A percentile compares a stretch with the other conserved stretches of the same genome.
phyloP scores from a whole-genome alignment of 2,888 invertebrate species.

The Rhimphoctona megacephalus region DNA sequence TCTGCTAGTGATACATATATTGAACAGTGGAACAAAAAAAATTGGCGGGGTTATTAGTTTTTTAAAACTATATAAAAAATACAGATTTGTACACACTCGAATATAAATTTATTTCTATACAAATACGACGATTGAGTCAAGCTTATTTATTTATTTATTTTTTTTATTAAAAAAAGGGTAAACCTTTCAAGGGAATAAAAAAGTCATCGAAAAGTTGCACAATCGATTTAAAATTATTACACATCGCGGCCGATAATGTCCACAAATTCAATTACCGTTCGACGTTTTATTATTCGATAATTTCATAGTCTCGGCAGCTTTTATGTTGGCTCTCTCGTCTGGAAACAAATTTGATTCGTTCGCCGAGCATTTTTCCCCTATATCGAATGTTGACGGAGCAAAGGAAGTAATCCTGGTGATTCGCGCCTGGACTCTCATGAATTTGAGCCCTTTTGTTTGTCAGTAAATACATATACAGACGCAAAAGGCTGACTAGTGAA shows the following conservation, averaged over 20 bases:
- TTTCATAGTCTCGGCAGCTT: slow-evolving; percentile 22
- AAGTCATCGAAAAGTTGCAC: background rate
- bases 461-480: background rate
- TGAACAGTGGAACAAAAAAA: background rate
- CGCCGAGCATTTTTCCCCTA: background rate
- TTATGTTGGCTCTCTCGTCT: slow-evolving; percentile 3
- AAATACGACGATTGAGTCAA: background rate
- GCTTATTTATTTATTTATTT: background rate
- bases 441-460: slow-evolving; percentile 11
- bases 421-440: background rate
- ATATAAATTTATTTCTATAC: background rate
- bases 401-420: slow-evolving; percentile 10
- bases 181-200: slow-evolving; percentile 4
- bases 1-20: background rate
- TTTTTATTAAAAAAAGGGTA: background rate
- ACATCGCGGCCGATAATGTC: background rate
- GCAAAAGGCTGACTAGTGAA: slow-evolving; percentile 16
- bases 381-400: background rate
- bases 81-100: background rate
- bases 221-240: slow-evolving; percentile 16
- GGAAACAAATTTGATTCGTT: slow-evolving; percentile 26
- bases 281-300: slow-evolving; percentile 25
- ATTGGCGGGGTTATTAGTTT: background rate
- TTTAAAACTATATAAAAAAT: background rate
- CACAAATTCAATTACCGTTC: slow-evolving; percentile 8